phyloP scores from a whole-genome alignment of 64 coral and sea anemone genomes.

The Platygyra sinensis region DNA sequence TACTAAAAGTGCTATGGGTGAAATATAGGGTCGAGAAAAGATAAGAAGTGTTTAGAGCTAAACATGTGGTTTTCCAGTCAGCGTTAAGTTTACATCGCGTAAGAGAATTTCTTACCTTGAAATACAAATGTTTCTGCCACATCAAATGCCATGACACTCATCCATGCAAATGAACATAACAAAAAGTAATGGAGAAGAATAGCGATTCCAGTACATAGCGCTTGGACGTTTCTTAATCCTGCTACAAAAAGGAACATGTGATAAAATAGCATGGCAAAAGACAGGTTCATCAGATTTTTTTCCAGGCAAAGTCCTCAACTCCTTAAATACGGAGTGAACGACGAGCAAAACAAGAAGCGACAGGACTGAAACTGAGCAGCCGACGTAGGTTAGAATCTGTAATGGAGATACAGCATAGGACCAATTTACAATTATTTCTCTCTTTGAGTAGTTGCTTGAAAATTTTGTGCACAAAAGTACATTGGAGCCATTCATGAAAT shows the following conservation, averaged over 20 bases:
- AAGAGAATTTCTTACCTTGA: slow-evolving; percentile 44
- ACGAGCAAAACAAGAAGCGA: slow-evolving; percentile 40
- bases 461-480: neutral
- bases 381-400: slow-evolving; percentile 60
- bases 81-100: too few relatives aligned
- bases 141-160: slow-evolving; percentile 68
- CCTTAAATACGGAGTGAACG: slow-evolving; percentile 15
- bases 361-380: slow-evolving; percentile 34
- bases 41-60: too few relatives aligned
- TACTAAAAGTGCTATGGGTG: too few relatives aligned
- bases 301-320: slow-evolving; percentile 59
- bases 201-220: slow-evolving; percentile 32
- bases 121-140: slow-evolving; percentile 54
- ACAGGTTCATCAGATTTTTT: slow-evolving; percentile 65
- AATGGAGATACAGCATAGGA: slow-evolving; percentile 1
- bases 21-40: too few relatives aligned
- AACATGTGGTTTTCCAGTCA: too few relatives aligned
- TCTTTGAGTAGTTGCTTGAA: neutral
- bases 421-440: neutral
- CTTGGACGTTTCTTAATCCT: slow-evolving; percentile 4
- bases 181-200: slow-evolving; percentile 67
- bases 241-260: slow-evolving; percentile 52
- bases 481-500: neutral
- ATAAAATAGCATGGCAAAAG: slow-evolving; percentile 48
- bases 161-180: slow-evolving; percentile 64